These are phyloP conservation scores for Pegoplata infirma DNA, from an alignment of 2,888 invertebrate genomes.

Conservation along the genomic window DNA sequence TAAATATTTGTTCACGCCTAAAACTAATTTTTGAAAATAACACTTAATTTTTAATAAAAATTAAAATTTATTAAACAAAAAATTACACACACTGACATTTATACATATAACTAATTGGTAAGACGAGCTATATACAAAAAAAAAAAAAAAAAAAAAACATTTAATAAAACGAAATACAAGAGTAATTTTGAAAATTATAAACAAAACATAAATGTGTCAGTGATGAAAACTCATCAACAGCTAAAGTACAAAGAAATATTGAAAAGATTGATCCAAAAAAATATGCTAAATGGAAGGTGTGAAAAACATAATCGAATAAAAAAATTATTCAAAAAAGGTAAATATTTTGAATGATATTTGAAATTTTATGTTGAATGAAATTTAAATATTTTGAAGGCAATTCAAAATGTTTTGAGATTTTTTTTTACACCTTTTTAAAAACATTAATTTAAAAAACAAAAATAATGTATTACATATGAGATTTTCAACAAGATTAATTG, in stretches of 20 bases:
- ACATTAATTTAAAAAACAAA: slow-evolving; percentile 42
- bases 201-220: slow-evolving; percentile 77
- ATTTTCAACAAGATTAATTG: slow-evolving; percentile 72
- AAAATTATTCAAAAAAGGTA: slow-evolving; percentile 27
- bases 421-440: slow-evolving; percentile 10
- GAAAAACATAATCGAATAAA: slow-evolving; percentile 65
- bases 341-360: background rate
- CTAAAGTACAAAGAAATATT: slow-evolving; percentile 46
- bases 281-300: slow-evolving; percentile 73
- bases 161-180: slow-evolving; percentile 36
- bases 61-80: slow-evolving; percentile 27
- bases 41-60: slow-evolving; percentile 51
- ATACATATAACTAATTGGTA: slow-evolving; percentile 8
- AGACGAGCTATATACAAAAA: no score
- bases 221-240: slow-evolving; percentile 70
- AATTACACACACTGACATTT: background rate
- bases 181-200: slow-evolving; percentile 67
- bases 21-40: slow-evolving; percentile 38
- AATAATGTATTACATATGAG: slow-evolving; percentile 68
- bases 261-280: no score
- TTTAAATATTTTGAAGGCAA: no score
- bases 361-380: no score
- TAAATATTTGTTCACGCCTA: slow-evolving; percentile 52
- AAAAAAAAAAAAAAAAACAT: slow-evolving; percentile 1
- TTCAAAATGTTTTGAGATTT: no score